Percentiles rank a stretch among this genome's conserved stretches.
These are phyloP conservation scores for Emmelina monodactyla DNA, from an alignment of 2,888 invertebrate genomes.

Conservation along the genomic window DNA sequence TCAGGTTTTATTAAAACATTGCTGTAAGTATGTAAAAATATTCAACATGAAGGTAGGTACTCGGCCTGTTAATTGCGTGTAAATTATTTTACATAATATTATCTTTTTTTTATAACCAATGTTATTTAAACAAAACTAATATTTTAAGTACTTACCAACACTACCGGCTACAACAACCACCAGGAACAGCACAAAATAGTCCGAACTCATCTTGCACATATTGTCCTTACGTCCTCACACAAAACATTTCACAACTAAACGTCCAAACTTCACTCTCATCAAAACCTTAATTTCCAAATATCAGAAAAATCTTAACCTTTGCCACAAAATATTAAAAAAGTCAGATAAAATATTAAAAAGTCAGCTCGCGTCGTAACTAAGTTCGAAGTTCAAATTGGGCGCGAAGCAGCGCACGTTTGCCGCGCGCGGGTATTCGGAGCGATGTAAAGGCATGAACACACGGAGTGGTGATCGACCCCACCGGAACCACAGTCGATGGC, in stretches of 20 bases:
- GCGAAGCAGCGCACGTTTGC: slow-evolving; percentile 20
- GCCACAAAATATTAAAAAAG: background rate
- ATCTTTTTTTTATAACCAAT: no score
- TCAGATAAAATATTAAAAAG: background rate
- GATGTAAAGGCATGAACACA: slow-evolving; percentile 44
- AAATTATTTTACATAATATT: background rate
- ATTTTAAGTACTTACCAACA: slow-evolving; percentile 1
- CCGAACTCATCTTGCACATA: background rate
- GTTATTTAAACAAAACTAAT: no score
- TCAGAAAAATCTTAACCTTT: background rate
- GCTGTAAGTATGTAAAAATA: no score
- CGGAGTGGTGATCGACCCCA: slow-evolving; percentile 60
- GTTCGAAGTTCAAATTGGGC: background rate
- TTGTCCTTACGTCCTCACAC: background rate
- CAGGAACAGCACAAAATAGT: background rate
- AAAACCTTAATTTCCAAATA: background rate
- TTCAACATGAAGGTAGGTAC: no score
- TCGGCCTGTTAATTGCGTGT: no score
- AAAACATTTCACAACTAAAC: background rate
- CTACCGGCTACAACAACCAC: background rate
- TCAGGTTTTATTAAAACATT: no score
- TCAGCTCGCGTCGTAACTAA: background rate
- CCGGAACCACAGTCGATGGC: slow-evolving; percentile 59
- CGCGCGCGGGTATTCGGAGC: slow-evolving; percentile 33
- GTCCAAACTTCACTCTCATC: background rate